Evolutionary conservation across 2,113 vertebrate genomes (phyloP).

Genomic region (Polypterus senegalus): DNA sequence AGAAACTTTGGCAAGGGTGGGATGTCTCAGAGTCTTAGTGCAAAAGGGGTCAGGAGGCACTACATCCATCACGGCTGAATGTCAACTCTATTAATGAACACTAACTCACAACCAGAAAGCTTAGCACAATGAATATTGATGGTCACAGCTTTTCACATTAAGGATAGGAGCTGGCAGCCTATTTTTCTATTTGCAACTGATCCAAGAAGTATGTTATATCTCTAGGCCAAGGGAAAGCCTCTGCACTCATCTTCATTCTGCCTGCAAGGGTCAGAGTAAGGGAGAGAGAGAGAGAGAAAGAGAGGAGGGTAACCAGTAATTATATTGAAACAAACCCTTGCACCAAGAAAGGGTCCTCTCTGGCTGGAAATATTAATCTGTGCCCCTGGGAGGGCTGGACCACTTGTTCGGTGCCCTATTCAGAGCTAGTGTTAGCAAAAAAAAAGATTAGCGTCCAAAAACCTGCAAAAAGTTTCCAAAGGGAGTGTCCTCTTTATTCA

Average conservation of each 20-base stretch:
- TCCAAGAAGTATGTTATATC: neutral
- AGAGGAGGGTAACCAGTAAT: neutral
- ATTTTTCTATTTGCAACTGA: neutral
- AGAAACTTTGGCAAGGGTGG: neutral
- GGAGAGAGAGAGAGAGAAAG: neutral
- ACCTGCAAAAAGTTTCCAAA: too few species aligned
- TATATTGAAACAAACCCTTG: too few species aligned
- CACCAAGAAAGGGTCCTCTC: too few species aligned
- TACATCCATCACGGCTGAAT: conserved; percentile 40
- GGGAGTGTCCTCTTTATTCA: too few species aligned
- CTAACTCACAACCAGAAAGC: conserved; percentile 36
- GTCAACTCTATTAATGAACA: conserved; percentile 49
- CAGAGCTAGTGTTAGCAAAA: too few species aligned
- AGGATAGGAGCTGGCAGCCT: neutral
- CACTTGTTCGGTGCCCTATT: too few species aligned
- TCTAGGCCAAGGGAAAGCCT: conserved; percentile 25
- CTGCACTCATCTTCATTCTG: conserved; percentile 36
- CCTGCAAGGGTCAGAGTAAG: conserved; percentile 19
- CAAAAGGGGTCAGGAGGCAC: conserved; percentile 39
- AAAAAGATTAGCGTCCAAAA: too few species aligned
- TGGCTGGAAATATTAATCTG: too few species aligned
- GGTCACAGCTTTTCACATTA: conserved; percentile 16
- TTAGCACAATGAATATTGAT: conserved; percentile 38
- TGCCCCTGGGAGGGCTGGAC: too few species aligned
- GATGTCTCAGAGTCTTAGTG: conserved; percentile 27